Evolutionary conservation across 2,797 vertebrate species (phyloP).

Genomic region (Emys orbicularis): DNA sequence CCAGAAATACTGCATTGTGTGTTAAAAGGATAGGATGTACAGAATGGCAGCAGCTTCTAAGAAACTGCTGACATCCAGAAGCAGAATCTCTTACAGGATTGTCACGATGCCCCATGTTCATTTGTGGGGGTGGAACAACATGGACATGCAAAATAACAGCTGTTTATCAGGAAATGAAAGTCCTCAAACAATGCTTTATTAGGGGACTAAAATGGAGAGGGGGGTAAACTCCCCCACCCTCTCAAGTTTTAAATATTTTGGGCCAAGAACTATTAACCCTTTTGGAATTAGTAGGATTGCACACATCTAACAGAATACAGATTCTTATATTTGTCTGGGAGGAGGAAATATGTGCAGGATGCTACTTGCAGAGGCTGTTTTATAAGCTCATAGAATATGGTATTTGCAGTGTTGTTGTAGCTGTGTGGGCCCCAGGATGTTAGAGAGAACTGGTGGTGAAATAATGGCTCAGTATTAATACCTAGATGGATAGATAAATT

Average conservation of each 20-base stretch:
- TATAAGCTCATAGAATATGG: neutral
- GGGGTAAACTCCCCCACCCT: neutral
- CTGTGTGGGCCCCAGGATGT: neutral
- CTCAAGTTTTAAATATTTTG: neutral
- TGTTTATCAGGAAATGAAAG: neutral
- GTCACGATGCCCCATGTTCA: neutral
- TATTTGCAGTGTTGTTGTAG: neutral
- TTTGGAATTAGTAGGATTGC: neutral
- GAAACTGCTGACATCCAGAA: neutral
- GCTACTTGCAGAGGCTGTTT: neutral
- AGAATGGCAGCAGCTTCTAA: neutral
- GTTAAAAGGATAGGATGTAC: neutral
- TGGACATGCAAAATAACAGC: neutral
- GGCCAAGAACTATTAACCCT: neutral
- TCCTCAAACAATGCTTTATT: neutral
- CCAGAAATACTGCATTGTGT: neutral
- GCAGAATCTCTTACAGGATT: neutral
- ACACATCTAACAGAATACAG: accelerated
- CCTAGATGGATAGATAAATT: neutral
- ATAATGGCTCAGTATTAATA: neutral
- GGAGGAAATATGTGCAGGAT: neutral
- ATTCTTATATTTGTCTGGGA: neutral
- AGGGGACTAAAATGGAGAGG: neutral
- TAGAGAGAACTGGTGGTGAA: neutral
- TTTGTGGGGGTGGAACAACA: neutral